phyloP scores from a whole-genome alignment of 2,888 invertebrate genomes.

The Nematopogon swammerdamellus region DNA sequence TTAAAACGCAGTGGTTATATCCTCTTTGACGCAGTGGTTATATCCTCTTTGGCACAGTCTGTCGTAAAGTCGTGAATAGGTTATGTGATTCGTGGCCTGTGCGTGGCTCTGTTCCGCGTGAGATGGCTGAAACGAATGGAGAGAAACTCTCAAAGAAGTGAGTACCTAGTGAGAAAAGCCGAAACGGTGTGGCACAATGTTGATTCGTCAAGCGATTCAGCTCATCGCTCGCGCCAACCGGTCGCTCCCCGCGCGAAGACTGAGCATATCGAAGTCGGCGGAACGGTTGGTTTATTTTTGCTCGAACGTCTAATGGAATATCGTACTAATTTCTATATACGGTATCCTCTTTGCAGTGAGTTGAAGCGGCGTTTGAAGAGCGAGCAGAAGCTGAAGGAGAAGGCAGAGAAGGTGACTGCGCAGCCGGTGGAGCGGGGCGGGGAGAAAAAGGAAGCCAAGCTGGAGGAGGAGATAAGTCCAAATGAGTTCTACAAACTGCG shows the following conservation, averaged over 20 bases:
- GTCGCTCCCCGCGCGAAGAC: background rate
- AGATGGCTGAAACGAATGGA: conserved; percentile 56
- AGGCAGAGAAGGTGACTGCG: conserved; percentile 70
- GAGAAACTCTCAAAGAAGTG: conserved; percentile 70
- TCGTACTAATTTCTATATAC: conserved; percentile 15
- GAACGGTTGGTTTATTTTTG: conserved; percentile 34
- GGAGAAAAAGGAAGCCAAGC: conserved; percentile 31
- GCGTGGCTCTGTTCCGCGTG: background rate
- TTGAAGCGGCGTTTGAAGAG: conserved; percentile 88
- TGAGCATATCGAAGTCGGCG: conserved; percentile 2
- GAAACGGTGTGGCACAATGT: conserved; percentile 3
- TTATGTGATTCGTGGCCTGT: background rate
- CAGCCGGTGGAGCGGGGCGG: conserved; percentile 32
- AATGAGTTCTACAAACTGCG: conserved; percentile 94
- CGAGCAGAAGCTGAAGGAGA: conserved; percentile 91
- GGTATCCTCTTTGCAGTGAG: conserved; percentile 66
- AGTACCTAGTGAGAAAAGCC: conserved; percentile 36
- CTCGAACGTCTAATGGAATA: conserved; percentile 3
- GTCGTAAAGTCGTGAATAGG: no score
- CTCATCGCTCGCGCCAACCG: background rate
- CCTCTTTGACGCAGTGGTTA: no score
- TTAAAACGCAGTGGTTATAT: no score
- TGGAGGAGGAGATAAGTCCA: conserved; percentile 81
- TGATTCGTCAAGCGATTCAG: background rate
- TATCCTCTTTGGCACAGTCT: no score